Evolutionary conservation across 64 coral and sea anemone genomes (phyloP), one percentile per base, ranked within the genome.

Genomic region (Porites lutea): DNA sequence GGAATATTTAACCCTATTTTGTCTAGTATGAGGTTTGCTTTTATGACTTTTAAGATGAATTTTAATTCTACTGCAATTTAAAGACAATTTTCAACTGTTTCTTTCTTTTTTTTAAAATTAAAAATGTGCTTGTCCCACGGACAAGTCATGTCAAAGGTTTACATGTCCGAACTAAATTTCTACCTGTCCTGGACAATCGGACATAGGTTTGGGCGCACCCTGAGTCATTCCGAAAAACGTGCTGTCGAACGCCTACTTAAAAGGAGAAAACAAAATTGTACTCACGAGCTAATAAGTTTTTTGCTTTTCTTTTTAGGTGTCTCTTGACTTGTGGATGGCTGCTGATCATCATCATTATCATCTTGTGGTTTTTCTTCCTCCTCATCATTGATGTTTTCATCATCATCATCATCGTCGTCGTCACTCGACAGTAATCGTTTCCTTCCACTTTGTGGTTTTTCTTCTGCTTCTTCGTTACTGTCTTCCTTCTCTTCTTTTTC

Each of bases 211-310:
- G 27, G 27, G 27, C 27, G 27, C 27, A 37, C 27, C 27, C 27
- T 37, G 60, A 63, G 60, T 68, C 16, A 6, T 68, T 68, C 13
- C 19, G 8, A 68, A 68, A 6, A 68, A 5, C 19, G 14, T n/a
- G 5, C 15, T 6, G 13, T 13, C 20, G 15, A 68, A 68, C 65
- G 6, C 19, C 15, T 68, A 1, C 43, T 47, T 73, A 47, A 73
- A 11, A 0, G 4, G 27, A 73, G 16, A 21, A 70, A 46, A 50
- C 1, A 52, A 52, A 2, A 49, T 19, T 69, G 12, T 49, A 86
- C 93, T 95, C 86, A 95, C 93, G 93, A 95, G 60, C 93, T 95
- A 5, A 75, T 46, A 13, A 95, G 87, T 59, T 90, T 94, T 50
- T 57, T 87, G 71, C 62, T 72, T 86, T 80, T 89, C 70, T 95